These are phyloP conservation scores for Carposina sasakii DNA, from an alignment of 1,140 invertebrate genomes.

Conservation along the genomic window DNA sequence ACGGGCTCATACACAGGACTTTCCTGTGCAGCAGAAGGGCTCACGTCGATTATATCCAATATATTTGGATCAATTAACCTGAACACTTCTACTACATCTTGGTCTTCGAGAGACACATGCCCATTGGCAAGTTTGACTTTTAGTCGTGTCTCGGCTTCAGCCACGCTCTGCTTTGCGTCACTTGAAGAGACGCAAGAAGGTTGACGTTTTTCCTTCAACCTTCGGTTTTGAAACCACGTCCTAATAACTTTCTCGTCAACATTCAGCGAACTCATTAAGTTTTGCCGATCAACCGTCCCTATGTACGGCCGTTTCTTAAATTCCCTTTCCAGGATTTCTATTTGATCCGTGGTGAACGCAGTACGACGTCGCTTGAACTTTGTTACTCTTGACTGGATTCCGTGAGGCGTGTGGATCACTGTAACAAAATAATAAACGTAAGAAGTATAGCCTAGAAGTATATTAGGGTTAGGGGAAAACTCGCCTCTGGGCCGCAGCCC, in stretches of 20 bases:
- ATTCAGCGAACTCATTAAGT: constrained; percentile 28
- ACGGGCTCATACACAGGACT: constrained; percentile 36
- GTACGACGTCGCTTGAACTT: constrained; percentile 40
- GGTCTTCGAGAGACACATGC: constrained; percentile 36
- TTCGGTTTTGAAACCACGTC: constrained; percentile 52
- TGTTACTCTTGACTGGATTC: constrained; percentile 17
- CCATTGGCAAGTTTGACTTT: too few species aligned
- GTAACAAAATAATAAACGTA: too few species aligned
- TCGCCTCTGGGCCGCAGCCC: too few species aligned
- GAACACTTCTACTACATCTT: constrained; percentile 26
- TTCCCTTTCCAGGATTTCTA: constrained; percentile 36
- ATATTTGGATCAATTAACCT: constrained; percentile 30
- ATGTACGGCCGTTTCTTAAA: constrained; percentile 39
- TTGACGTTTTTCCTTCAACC: constrained; percentile 35
- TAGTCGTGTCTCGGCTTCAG: too few species aligned
- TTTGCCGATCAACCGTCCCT: constrained; percentile 27
- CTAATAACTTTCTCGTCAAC: constrained; percentile 42
- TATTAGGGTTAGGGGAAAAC: too few species aligned
- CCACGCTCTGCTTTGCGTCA: constrained; percentile 12
- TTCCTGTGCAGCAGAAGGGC: too few species aligned
- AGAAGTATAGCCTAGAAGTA: too few species aligned
- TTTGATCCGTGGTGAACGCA: constrained; percentile 44
- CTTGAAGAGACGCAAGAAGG: too few species aligned
- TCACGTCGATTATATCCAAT: too few species aligned
- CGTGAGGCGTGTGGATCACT: constrained; percentile 2